Evolutionary conservation across 2,888 invertebrate genomes (phyloP), one percentile per base, ranked within the genome.

Genomic region (Mythimna ferrago): DNA sequence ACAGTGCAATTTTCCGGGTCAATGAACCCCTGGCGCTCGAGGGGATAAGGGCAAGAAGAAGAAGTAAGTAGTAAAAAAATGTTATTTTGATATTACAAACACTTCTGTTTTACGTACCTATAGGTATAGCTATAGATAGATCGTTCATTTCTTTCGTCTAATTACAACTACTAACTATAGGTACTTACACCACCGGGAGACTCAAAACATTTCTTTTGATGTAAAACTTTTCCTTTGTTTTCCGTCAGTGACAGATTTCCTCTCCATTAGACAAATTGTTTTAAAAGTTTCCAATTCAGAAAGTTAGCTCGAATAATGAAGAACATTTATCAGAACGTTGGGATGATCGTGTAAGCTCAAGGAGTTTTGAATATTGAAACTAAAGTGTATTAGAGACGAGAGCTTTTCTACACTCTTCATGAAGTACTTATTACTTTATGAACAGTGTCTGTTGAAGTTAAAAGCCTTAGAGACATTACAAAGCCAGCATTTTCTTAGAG

Each of bases 251-350:
- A 92, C 90, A 90, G 91, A 92, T 91, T 91, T 90, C 86, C 89
- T 91, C 88, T 90, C 91, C 92, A 92, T 93, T 92, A 92, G 89
- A 91, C 87, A 90, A 91, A 91, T 92, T 91, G 89, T 92, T 92
- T 91, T 89, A 90, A 91, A 92, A 92, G 89, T 92, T 91, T 78
- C 82, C 86, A 82, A 90, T 91, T 89, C 84, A 79, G 73, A 76
- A 89, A 89, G 89, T 90, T 89, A 84, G 82, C 83, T 83, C 71
- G 78, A 80, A 87, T 88, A 91, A 91, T 89, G 87, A 89, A 86
- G 76, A 82, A 78, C 86, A 89, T 88, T 90, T 85, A 88, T 90
- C 88, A 87, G 83, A 83, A 82, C 72, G 76, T 83, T 71, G 61
- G 57, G 80, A 87, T 85, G 82, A 85, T 78, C 80, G 68, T 82